Conservation (phyloP, 2,113 vertebrate genomes). For the Heloderma charlesbogerti region DNA sequence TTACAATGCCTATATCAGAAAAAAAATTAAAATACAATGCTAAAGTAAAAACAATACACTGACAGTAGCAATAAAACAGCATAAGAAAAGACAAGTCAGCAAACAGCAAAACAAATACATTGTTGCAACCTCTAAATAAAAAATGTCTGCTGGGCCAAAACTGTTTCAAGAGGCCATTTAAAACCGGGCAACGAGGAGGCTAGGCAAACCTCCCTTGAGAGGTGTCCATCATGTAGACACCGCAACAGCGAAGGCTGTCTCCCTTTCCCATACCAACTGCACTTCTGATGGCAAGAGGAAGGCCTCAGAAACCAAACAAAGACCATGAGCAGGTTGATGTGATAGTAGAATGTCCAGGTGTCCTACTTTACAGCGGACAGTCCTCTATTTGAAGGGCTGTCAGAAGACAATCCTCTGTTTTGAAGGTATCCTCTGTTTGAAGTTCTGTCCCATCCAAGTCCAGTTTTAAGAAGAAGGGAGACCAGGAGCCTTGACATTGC, state of each 20-base stretch:
- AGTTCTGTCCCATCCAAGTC: too few relatives aligned
- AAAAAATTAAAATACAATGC: not conserved
- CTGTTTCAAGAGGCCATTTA: not conserved
- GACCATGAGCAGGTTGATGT: not conserved
- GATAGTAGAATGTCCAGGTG: too few relatives aligned
- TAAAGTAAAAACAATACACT: not conserved
- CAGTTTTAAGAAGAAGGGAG: too few relatives aligned
- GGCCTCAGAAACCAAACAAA: not conserved
- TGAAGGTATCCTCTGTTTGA: too few relatives aligned
- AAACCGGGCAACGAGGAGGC: not conserved
- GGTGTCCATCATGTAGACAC: not conserved
- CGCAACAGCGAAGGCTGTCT: not conserved
- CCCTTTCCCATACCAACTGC: not conserved
- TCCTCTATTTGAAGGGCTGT: too few relatives aligned
- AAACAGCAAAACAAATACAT: not conserved
- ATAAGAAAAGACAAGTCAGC: not conserved
- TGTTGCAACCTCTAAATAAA: not conserved
- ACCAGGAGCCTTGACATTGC: too few relatives aligned
- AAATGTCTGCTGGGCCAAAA: not conserved
- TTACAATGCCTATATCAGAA: not conserved
- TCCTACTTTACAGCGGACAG: too few relatives aligned
- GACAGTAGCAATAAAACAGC: not conserved
- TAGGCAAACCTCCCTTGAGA: not conserved
- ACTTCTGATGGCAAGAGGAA: not conserved
- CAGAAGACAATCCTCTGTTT: too few relatives aligned